Evolutionary conservation across 2,888 invertebrate genomes (phyloP).

Genomic region (Dysmachus trigonus): DNA sequence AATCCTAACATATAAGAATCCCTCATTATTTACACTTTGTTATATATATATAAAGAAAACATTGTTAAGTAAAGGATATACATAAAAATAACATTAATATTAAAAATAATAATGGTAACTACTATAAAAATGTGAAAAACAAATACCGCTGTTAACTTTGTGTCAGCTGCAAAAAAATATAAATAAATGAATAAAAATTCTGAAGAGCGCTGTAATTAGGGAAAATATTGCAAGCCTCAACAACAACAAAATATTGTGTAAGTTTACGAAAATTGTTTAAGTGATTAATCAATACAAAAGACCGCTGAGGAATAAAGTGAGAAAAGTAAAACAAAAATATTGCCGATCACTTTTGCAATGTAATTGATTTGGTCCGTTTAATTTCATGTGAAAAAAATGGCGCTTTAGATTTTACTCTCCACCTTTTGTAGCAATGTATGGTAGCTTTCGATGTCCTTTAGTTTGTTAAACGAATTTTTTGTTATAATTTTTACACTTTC

Average conservation of each 20-base stretch:
- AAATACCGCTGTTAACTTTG: background rate
- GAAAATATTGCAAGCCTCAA: background rate
- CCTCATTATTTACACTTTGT: constrained; percentile 33
- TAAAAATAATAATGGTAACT: background rate
- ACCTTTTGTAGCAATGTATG: constrained; percentile 1
- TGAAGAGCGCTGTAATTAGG: background rate
- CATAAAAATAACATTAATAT: background rate
- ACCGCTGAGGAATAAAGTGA: background rate
- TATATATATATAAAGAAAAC: background rate
- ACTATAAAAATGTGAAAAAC: background rate
- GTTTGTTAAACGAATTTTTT: constrained; percentile 1
- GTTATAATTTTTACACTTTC: constrained; percentile 9
- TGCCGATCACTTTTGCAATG: background rate
- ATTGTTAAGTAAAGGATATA: constrained; percentile 20
- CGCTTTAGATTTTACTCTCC: background rate
- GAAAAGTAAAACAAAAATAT: background rate
- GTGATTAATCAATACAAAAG: background rate
- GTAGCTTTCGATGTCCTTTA: background rate
- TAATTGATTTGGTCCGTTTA: background rate
- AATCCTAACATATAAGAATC: background rate
- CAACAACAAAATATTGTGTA: constrained; percentile 10
- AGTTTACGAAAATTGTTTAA: constrained; percentile 16
- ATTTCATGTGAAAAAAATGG: background rate
- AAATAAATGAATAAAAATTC: background rate
- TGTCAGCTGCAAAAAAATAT: background rate